These are phyloP conservation scores for Merops nubicus DNA, from an alignment of 2,113 vertebrate species.

Conservation along the genomic window DNA sequence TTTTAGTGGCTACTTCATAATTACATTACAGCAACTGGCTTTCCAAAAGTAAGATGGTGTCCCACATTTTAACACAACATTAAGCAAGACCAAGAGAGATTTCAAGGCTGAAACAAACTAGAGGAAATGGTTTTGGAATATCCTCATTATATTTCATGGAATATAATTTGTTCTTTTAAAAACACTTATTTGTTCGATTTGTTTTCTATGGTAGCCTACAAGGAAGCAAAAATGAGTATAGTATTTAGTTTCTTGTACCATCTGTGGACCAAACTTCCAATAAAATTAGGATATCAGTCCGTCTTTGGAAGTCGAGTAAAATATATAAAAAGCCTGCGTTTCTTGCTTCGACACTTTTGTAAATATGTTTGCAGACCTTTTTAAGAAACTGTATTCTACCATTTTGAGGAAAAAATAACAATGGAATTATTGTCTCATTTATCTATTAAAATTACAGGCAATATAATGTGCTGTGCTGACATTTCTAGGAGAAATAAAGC, in stretches of 20 bases:
- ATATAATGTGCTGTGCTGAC: slow-evolving; percentile 64
- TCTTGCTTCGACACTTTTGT: slow-evolving; percentile 57
- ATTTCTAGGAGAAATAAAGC: slow-evolving; percentile 67
- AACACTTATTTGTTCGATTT: neutral
- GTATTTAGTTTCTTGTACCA: slow-evolving; percentile 44
- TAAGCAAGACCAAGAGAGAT: neutral
- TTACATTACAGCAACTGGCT: slow-evolving; percentile 11
- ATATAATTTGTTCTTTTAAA: slow-evolving; percentile 37
- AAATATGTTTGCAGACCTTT: slow-evolving; percentile 65
- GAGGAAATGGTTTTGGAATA: slow-evolving; percentile 29
- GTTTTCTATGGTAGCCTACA: neutral
- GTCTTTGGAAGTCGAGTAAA: slow-evolving; percentile 41
- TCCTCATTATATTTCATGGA: slow-evolving; percentile 30
- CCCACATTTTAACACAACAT: neutral
- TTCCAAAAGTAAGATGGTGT: slow-evolving; percentile 45
- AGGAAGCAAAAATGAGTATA: slow-evolving; percentile 27
- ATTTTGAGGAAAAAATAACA: slow-evolving; percentile 23
- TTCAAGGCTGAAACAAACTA: slow-evolving; percentile 32
- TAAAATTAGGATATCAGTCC: slow-evolving; percentile 41
- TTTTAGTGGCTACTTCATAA: slow-evolving; percentile 31
- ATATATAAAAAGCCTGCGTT: slow-evolving; percentile 35
- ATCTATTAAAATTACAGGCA: slow-evolving; percentile 51
- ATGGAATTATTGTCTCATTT: slow-evolving; percentile 51
- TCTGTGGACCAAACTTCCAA: slow-evolving; percentile 48
- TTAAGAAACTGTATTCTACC: slow-evolving; percentile 64